phyloP scores from a whole-genome alignment of 2,113 vertebrate genomes.

The Micronisus gabar region DNA sequence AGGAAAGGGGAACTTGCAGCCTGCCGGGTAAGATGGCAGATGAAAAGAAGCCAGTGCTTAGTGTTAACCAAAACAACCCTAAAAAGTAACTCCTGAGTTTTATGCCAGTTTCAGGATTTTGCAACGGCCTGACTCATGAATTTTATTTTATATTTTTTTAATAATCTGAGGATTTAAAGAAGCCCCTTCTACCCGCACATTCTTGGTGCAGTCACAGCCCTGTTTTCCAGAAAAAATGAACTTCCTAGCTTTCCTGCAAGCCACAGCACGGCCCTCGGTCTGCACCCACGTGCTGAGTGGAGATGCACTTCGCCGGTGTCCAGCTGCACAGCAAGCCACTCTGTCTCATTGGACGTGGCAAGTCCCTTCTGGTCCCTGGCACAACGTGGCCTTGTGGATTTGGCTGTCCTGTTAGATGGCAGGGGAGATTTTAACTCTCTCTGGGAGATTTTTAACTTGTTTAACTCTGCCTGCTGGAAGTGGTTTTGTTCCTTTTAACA shows the following conservation, averaged over 20 bases:
- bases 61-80: background rate
- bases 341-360: background rate
- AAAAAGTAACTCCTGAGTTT: background rate
- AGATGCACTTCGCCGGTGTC: background rate
- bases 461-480: background rate
- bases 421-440: background rate
- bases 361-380: background rate
- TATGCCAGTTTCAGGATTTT: background rate
- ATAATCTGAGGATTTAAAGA: background rate
- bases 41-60: background rate
- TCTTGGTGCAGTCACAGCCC: background rate
- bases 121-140: background rate
- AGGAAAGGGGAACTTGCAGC: background rate
- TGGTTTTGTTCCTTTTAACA: background rate
- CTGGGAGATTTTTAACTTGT: background rate
- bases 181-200: background rate
- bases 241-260: background rate
- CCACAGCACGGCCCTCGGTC: rapidly evolving
- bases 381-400: background rate
- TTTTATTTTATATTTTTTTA: background rate
- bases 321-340: background rate
- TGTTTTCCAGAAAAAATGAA: background rate
- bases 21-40: background rate
- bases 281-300: background rate
- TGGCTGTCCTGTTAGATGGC: background rate